Evolutionary conservation across 2,888 invertebrate genomes (phyloP).

Genomic region (Caenorhabditis becei): DNA sequence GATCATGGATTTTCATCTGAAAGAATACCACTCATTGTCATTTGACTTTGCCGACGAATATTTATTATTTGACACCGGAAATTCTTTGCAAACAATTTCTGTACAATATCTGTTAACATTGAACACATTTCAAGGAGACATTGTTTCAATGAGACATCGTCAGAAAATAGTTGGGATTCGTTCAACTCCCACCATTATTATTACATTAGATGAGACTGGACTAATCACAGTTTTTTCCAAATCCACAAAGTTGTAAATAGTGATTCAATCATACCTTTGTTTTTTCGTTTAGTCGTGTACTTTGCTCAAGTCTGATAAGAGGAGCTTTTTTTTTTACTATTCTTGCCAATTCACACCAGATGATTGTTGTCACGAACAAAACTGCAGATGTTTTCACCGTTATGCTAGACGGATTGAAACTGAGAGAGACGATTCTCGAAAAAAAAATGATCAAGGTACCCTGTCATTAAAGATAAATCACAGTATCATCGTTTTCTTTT

Average conservation of each 20-base stretch:
- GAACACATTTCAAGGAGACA: conserved; percentile 46
- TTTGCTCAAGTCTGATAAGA: conserved; percentile 26
- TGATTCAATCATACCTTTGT: neutral
- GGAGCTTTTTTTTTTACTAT: conserved; percentile 55
- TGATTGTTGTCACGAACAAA: conserved; percentile 46
- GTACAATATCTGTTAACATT: conserved; percentile 43
- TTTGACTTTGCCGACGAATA: conserved; percentile 59
- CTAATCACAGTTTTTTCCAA: conserved; percentile 56
- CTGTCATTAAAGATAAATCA: conserved; percentile 5
- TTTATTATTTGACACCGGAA: conserved; percentile 61
- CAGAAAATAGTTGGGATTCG: conserved; percentile 29
- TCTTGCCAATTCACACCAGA: conserved; percentile 34
- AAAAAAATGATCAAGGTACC: conserved; percentile 49
- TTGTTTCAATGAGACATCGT: conserved; percentile 55
- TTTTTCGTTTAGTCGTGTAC: conserved; percentile 38
- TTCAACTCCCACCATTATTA: conserved; percentile 31
- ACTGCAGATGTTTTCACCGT: conserved; percentile 49
- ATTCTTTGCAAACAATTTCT: conserved; percentile 34
- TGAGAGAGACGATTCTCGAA: conserved; percentile 44
- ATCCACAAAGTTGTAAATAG: conserved; percentile 46
- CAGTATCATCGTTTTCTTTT: conserved; percentile 33
- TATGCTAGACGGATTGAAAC: conserved; percentile 58
- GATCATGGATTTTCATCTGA: conserved; percentile 41
- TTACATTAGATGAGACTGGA: conserved; percentile 56
- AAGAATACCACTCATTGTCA: conserved; percentile 39